A percentile compares a stretch with the other conserved stretches of the same genome.
These are phyloP conservation scores for Callyntrura guangdongensis DNA, from an alignment of 2,888 invertebrate species.

Conservation along the genomic window DNA sequence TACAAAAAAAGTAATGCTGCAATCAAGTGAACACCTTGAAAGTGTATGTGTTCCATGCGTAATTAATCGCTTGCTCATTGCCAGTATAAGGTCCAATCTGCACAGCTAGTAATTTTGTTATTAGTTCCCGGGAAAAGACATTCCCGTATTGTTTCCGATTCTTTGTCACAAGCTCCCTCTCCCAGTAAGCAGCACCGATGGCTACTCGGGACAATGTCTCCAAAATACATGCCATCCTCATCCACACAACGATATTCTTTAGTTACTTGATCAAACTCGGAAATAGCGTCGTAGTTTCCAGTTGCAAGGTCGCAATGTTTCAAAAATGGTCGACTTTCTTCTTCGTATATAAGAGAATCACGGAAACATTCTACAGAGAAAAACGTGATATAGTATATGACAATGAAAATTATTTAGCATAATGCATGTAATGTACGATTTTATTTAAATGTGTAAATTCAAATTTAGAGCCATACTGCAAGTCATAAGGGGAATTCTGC, in stretches of 20 bases:
- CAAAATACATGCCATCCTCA: conserved; percentile 74
- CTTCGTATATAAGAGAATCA: conserved; percentile 37
- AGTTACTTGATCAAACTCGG: not conserved
- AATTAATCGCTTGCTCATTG: too few relatives aligned
- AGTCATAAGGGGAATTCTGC: conserved; percentile 22
- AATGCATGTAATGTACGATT: too few relatives aligned
- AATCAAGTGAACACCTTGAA: too few relatives aligned
- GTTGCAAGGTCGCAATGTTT: conserved; percentile 63
- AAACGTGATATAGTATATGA: too few relatives aligned
- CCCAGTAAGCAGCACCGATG: conserved; percentile 65
- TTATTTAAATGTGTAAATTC: not conserved
- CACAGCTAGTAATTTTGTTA: not conserved
- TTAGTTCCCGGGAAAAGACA: not conserved
- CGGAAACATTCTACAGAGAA: conserved; percentile 74
- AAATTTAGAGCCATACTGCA: conserved; percentile 77
- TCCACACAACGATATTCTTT: conserved; percentile 61
- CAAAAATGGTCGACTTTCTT: conserved; percentile 67
- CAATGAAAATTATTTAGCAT: too few relatives aligned
- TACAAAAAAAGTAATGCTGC: too few relatives aligned
- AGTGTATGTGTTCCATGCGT: too few relatives aligned
- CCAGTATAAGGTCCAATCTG: too few relatives aligned
- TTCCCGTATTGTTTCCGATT: not conserved
- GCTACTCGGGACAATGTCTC: not conserved
- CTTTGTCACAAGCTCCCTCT: conserved; percentile 12
- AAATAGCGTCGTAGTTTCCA: conserved; percentile 79